Conservation (phyloP, 2,888 invertebrate genomes). For the Aspidapion aeneum region DNA sequence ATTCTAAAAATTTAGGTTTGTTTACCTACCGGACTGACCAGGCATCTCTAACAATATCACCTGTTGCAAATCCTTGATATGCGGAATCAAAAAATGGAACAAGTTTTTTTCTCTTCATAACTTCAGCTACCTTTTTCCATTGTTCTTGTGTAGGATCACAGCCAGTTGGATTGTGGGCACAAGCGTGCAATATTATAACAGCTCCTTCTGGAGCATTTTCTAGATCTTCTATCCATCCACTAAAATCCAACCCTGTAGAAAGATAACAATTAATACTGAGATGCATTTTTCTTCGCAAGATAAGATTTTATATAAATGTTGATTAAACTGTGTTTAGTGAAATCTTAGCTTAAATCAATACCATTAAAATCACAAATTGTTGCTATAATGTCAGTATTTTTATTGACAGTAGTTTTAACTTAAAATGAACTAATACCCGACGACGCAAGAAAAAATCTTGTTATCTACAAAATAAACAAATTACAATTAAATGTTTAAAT, state of each 20-base stretch:
- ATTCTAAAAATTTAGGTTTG: slow-evolving; percentile 79
- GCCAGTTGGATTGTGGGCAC: slow-evolving; percentile 66
- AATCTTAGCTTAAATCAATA: too few species aligned
- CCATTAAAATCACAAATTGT: too few species aligned
- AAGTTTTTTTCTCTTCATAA: slow-evolving; percentile 53
- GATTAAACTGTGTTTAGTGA: too few species aligned
- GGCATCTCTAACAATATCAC: slow-evolving; percentile 58
- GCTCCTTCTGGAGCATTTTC: slow-evolving; percentile 60
- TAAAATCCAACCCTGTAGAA: slow-evolving; percentile 65
- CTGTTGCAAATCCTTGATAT: slow-evolving; percentile 59
- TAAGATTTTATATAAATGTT: too few species aligned
- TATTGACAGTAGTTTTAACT: too few species aligned
- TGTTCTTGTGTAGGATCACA: slow-evolving; percentile 56
- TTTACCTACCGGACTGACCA: slow-evolving; percentile 89
- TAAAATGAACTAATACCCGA: too few species aligned
- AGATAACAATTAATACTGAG: too few species aligned
- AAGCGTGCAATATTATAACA: slow-evolving; percentile 60
- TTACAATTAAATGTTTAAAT: too few species aligned
- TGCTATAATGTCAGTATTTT: too few species aligned
- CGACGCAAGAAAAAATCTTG: too few species aligned
- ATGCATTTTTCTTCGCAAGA: too few species aligned
- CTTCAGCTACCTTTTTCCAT: slow-evolving; percentile 58
- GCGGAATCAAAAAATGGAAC: slow-evolving; percentile 66
- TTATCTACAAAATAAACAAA: too few species aligned
- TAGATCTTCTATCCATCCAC: slow-evolving; percentile 60